Evolutionary conservation across 92 coral and sea anemone genomes (phyloP).

Genomic region (Phenganax stokvisi): DNA sequence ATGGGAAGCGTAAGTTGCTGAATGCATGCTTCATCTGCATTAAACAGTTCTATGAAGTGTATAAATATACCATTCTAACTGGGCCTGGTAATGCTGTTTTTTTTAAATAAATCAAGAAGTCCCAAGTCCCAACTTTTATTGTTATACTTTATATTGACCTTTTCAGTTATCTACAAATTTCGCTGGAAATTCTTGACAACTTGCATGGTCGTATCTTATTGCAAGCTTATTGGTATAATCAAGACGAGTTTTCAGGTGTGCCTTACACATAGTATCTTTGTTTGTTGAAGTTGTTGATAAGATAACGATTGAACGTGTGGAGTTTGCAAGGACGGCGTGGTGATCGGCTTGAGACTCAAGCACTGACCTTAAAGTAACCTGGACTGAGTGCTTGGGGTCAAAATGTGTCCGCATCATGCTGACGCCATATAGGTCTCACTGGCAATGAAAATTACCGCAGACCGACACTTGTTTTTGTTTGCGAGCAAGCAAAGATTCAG

Average conservation of each 20-base stretch:
- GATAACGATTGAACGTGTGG: too few relatives aligned
- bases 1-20: conserved; percentile 22
- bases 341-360: too few relatives aligned
- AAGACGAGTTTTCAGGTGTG: conserved; percentile 5
- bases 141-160: neutral
- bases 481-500: too few relatives aligned
- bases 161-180: conserved; percentile 23
- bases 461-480: too few relatives aligned
- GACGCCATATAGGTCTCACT: too few relatives aligned
- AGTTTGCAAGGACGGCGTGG: too few relatives aligned
- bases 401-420: too few relatives aligned
- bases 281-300: too few relatives aligned
- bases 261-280: neutral
- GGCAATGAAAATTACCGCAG: too few relatives aligned
- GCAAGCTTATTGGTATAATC: conserved; percentile 15
- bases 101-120: neutral
- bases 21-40: neutral
- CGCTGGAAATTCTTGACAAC: conserved; percentile 13
- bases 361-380: too few relatives aligned
- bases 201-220: conserved; percentile 23
- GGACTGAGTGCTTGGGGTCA: too few relatives aligned
- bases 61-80: neutral
- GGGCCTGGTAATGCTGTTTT: neutral
- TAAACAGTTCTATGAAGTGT: neutral
- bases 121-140: neutral